Evolutionary conservation across 2,797 vertebrate genomes (phyloP), one percentile per base, ranked within the genome.

Genomic region (Lepus townsendii): DNA sequence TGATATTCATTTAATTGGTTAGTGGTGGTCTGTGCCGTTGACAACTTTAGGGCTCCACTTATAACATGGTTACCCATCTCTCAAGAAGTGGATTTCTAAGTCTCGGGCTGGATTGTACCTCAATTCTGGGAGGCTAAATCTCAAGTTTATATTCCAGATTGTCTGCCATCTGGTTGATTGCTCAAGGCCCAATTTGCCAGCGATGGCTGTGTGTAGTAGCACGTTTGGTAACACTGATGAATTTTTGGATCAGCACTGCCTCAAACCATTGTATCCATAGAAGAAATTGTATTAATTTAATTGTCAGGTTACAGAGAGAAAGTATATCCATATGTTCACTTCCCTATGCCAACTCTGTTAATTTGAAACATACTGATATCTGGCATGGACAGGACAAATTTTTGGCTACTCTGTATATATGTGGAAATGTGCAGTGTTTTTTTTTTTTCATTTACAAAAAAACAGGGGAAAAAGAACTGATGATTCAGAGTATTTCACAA

Each of bases 401-500:
- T 97, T 97, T 91, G 91, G 22, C 88, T 91, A 92, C 60, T 83
- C 0, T 87, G 12, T 47, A 52, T 87, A 26, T 65, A 90, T 90
- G 68, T 84, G 50, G 72, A 60, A 75, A 82, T 30, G 78, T 92
- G 82, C 87, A 93, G 78, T 10, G 0, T 47, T 80, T 86, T 76
- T 50, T 87, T 47, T 57, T 83, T 94, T 80, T 35, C 73, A 47
- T 47, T 47, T 47, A 47, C 42, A 47, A 88, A 91, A 94, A 93
- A 97, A 78, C 88, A 79, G 75, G 75, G 85, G 68, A 57, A 95
- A 89, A 93, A 84, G 71, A 91, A 14, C 10, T 27, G 91, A 42
- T 96, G 97, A 98, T 54, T 96, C 26, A 97, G 91, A 86, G 60
- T 89, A 47, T 96, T 98, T 95, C 77, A 95, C 62, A 96, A 95